Evolutionary conservation across 2,888 invertebrate species (phyloP).

Genomic region (Erebia ligea): DNA sequence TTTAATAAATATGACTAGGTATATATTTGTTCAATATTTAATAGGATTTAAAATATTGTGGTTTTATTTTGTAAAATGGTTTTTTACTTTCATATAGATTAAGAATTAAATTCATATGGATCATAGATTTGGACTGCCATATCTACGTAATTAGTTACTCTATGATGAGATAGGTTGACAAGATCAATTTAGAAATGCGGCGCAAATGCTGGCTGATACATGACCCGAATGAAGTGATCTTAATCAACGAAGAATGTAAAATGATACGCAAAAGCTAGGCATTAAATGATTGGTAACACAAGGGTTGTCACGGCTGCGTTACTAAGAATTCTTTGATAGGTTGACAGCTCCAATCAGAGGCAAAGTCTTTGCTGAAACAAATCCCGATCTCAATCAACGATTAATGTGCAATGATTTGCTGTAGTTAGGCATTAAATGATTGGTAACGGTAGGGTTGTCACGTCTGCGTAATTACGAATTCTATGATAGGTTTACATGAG

Average conservation of each 20-base stretch:
- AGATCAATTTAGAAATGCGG: slow-evolving; percentile 15
- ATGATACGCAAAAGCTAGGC: background rate
- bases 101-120: background rate
- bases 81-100: no score
- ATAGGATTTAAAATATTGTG: no score
- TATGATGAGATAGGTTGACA: slow-evolving; percentile 26
- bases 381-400: slow-evolving; percentile 4
- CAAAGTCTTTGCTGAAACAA: background rate
- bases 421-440: background rate
- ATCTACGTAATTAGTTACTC: slow-evolving; percentile 19
- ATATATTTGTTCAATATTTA: no score
- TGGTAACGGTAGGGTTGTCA: background rate
- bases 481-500: no score
- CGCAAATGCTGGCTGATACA: slow-evolving; percentile 23
- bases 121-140: background rate
- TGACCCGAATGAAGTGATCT: slow-evolving; percentile 17
- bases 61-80: no score
- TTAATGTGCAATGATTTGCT: background rate
- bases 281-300: background rate
- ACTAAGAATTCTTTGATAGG: background rate
- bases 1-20: no score
- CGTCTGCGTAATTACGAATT: background rate
- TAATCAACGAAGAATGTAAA: slow-evolving; percentile 15
- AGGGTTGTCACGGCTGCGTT: background rate
- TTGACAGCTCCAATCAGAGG: background rate